Base-by-base conservation (phyloP, 2,113 vertebrate genomes). In the Phaethon lepturus region DNA sequence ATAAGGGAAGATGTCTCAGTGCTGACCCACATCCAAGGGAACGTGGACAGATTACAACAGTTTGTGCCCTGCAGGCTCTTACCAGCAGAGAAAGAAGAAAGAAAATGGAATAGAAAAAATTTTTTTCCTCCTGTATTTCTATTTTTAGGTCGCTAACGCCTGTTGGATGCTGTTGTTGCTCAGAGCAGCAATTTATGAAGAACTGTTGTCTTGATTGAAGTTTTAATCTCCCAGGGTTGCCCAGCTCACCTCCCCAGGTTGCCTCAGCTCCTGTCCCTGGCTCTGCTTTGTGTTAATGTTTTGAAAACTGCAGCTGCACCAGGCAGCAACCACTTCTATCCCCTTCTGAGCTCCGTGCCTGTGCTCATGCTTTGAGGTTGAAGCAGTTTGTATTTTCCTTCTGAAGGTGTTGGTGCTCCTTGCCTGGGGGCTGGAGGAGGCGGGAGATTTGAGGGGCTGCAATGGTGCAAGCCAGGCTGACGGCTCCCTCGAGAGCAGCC, bases 391-490 rank as follows among this genome's bases (percentile, higher is more conserved):
- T n/a, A 2, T 80, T 68, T 73, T 9, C 33, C 11, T 83, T 49
- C 40, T 66, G 38, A 44, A 72, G 19, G 38, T 44, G 52, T 5
- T 52, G 25, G 23, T 2, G 3, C 18, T 67, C 35, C 17, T 66
- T 22, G 25, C 33, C 50, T 25, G 8, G 77, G 79, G 29, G 23
- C 49, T 69, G 76, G 52, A 31, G 55, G 31, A 35, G 55, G 85
- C 19, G 15, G 59, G 45, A 85, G 69, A 6, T 4, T 13, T 19
- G 69, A 19, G 55, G 47, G 8, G 52, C 78, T 72, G 56, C 8
- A 11, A 6, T 11, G 2, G 7, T 20, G 26, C 49, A n/a, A 59
- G 12, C 11, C 3, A 11, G 38, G 17, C n/a, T 72, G 63, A 0
- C 80, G 72, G 71, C 31, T 88, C 33, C 49, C 33, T 74, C 1